A percentile compares a stretch with the other conserved stretches of the same genome.
Evolutionary conservation across 2,797 vertebrate species (phyloP).

Genomic region (Numenius phaeopus): DNA sequence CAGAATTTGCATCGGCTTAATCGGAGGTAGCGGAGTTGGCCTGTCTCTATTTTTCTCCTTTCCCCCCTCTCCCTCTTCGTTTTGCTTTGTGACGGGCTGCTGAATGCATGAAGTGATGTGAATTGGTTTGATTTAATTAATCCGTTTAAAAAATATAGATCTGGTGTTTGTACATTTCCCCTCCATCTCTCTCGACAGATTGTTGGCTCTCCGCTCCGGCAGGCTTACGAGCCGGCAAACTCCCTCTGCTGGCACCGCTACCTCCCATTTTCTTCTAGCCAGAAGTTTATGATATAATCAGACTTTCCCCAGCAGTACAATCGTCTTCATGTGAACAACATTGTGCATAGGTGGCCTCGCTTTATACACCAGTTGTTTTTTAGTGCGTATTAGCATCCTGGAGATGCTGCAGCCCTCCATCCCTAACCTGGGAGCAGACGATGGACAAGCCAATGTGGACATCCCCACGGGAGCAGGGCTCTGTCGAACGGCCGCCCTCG

Average conservation of each 20-base stretch:
- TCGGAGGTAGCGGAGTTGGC: background rate
- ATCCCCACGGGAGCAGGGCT: background rate
- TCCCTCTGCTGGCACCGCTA: background rate
- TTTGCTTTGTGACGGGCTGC: background rate
- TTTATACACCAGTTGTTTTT: background rate
- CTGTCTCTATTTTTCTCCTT: background rate
- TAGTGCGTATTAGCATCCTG: background rate
- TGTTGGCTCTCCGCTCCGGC: background rate
- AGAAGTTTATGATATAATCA: background rate
- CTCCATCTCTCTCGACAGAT: background rate
- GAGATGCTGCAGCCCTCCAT: background rate
- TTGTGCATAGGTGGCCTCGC: background rate
- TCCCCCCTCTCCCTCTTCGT: background rate
- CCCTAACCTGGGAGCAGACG: background rate
- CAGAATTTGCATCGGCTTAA: background rate
- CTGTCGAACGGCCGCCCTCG: accelerated
- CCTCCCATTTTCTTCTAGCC: background rate
- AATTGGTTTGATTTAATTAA: constrained; percentile 13
- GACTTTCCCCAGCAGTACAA: background rate
- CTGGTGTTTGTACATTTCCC: background rate
- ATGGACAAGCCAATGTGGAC: accelerated
- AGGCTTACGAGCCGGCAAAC: background rate
- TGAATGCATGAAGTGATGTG: background rate
- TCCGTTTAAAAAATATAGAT: background rate
- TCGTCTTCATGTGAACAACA: accelerated